phyloP scores from a whole-genome alignment of 1,140 invertebrate genomes.

The Apis florea region DNA sequence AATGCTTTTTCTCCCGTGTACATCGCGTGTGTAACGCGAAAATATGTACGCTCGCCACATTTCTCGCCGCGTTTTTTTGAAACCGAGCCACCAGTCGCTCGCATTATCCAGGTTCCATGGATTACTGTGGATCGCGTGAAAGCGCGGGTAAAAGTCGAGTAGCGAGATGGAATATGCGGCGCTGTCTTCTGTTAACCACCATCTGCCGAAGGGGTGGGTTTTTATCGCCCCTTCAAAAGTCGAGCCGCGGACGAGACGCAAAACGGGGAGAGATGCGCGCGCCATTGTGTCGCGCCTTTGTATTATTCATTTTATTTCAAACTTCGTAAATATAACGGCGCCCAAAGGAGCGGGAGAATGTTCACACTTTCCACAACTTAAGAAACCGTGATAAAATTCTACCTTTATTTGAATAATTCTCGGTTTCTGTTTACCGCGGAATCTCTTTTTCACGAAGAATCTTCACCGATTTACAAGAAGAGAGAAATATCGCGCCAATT shows the following conservation, averaged over 20 bases:
- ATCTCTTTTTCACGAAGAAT: background rate
- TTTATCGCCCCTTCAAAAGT: background rate
- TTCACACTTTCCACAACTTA: background rate
- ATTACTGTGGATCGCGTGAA: background rate
- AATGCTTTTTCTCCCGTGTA: background rate
- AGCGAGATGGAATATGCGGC: background rate
- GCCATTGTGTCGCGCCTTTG: background rate
- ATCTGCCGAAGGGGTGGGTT: background rate
- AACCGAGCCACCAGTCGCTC: background rate
- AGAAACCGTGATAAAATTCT: background rate
- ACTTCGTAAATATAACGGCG: background rate
- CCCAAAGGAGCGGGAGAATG: background rate
- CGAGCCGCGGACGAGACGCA: background rate
- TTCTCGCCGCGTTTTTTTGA: background rate
- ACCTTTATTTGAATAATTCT: background rate
- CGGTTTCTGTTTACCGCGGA: background rate
- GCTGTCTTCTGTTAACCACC: background rate
- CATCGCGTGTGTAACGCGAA: background rate
- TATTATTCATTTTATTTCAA: conserved; percentile 11
- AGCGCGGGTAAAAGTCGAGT: background rate
- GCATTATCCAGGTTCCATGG: background rate
- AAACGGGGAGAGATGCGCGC: background rate
- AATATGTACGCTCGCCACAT: background rate
- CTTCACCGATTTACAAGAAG: background rate
- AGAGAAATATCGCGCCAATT: background rate